Evolutionary conservation across 2,113 vertebrate species (phyloP).

Genomic region (Tursiops truncatus): DNA sequence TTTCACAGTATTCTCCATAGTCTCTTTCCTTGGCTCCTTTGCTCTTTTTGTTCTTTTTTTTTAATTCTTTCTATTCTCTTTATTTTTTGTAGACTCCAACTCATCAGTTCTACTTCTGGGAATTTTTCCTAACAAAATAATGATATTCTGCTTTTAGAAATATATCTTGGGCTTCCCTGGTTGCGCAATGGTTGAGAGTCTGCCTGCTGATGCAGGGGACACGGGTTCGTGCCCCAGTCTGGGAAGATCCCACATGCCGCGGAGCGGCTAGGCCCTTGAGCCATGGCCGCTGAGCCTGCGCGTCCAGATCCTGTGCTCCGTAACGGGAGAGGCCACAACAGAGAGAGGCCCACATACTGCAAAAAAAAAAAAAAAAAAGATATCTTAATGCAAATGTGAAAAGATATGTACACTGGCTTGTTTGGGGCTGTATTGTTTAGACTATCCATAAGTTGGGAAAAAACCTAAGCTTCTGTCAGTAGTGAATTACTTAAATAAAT

Average conservation of each 20-base stretch:
- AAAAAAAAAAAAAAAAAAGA: background rate
- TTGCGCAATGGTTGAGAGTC: no score
- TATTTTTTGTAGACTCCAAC: background rate
- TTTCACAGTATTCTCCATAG: background rate
- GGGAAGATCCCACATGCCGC: no score
- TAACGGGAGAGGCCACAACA: no score
- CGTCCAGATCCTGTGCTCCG: no score
- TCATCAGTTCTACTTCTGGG: background rate
- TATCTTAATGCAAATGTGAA: conserved; percentile 12
- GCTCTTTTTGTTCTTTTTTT: background rate
- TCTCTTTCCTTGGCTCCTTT: background rate
- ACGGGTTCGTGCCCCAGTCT: no score
- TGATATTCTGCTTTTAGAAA: background rate
- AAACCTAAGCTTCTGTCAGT: background rate
- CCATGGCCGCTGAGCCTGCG: no score
- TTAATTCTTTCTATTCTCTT: background rate
- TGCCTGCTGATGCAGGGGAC: no score
- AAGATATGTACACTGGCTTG: background rate
- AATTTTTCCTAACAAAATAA: background rate
- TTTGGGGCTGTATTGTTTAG: background rate
- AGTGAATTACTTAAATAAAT: background rate
- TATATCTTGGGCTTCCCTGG: background rate
- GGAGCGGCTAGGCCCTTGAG: no score
- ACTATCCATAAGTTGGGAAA: background rate
- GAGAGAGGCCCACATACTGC: no score